A percentile compares a stretch with the other conserved stretches of the same genome.
Conservation (phyloP, 2,797 vertebrate species). For the Pelobates cultripes region DNA sequence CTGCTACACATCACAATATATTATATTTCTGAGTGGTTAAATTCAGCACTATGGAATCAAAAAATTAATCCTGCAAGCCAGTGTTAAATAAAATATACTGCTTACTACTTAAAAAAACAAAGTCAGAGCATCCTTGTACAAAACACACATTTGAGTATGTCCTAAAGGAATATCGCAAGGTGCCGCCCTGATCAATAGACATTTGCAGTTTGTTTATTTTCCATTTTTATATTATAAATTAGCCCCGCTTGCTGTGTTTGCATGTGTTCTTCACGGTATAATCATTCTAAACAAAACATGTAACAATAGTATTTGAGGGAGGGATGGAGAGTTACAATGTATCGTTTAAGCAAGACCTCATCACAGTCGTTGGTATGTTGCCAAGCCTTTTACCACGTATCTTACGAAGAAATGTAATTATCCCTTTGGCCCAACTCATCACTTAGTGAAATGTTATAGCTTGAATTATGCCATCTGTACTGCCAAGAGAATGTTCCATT, state of each 20-base stretch:
- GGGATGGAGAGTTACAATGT: not conserved
- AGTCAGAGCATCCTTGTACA: no score
- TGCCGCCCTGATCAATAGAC: no score
- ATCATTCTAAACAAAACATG: constrained; percentile 8
- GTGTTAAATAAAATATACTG: no score
- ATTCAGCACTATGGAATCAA: no score
- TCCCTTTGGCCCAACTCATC: no score
- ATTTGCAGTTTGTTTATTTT: constrained; percentile 1
- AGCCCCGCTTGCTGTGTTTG: not conserved
- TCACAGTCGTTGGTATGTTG: not conserved
- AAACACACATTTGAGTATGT: no score
- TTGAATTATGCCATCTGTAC: not conserved
- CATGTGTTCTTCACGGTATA: constrained; percentile 1
- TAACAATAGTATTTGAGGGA: not conserved
- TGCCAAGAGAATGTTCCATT: not conserved
- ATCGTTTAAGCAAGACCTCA: not conserved
- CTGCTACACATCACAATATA: no score
- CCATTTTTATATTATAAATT: not conserved
- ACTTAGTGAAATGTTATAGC: not conserved
- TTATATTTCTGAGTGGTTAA: no score
- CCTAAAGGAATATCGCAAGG: no score
- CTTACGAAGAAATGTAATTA: not conserved
- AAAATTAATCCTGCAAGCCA: no score
- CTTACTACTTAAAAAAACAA: no score
- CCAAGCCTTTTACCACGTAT: not conserved